Conservation (phyloP, 2,113 vertebrate species). For the Alaudala cheleensis region DNA sequence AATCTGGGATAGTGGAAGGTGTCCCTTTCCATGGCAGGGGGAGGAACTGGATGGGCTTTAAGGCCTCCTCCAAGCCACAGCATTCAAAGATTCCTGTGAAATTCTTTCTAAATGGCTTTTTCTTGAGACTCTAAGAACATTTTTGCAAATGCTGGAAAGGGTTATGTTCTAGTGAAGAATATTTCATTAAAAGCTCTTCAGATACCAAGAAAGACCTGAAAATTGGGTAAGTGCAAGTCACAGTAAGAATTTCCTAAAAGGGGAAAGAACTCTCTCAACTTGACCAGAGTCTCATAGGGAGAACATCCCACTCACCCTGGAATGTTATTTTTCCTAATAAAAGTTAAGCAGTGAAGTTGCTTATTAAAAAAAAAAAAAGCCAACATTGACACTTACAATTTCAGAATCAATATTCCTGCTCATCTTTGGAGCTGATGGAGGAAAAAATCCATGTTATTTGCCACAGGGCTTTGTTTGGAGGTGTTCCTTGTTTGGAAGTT, state of each 20-base stretch:
- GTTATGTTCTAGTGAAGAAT: background rate
- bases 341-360: background rate
- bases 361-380: background rate
- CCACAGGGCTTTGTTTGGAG: background rate
- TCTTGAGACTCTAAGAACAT: background rate
- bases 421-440: background rate
- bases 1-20: background rate
- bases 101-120: background rate
- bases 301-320: background rate
- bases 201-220: background rate
- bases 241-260: background rate
- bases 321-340: background rate
- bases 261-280: background rate
- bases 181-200: background rate
- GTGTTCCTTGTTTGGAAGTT: background rate
- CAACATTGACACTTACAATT: background rate
- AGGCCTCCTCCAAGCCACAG: background rate
- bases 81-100: background rate
- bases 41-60: background rate
- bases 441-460: background rate
- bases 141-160: background rate
- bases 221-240: background rate
- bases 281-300: background rate
- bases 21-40: background rate
- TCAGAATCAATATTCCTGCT: background rate